Evolutionary conservation across 2,888 invertebrate species (phyloP).

Genomic region (Eurois occulta): DNA sequence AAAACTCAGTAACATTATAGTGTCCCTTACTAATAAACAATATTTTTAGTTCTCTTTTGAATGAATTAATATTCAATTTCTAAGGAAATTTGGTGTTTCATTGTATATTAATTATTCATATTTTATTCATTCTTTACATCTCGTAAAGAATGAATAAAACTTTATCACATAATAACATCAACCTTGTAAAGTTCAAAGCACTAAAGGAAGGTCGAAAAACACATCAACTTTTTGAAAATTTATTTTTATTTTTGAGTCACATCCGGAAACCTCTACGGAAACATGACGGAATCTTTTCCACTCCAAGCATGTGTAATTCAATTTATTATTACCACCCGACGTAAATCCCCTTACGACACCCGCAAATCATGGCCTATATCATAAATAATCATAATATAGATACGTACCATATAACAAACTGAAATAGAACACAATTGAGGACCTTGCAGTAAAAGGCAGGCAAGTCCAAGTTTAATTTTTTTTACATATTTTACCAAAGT

Average conservation of each 20-base stretch:
- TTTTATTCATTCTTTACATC: no score
- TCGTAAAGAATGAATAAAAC: not conserved
- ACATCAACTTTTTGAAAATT: not conserved
- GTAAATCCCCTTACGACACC: not conserved
- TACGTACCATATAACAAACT: not conserved
- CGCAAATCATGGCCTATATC: not conserved
- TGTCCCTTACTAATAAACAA: no score
- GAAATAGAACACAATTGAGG: not conserved
- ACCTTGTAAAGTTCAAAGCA: conserved; percentile 1
- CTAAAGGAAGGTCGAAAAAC: not conserved
- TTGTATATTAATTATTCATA: no score
- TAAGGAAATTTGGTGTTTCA: no score
- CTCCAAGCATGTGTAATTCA: not conserved
- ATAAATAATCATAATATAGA: not conserved
- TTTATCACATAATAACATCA: not conserved
- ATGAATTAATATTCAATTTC: no score
- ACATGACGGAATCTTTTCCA: not conserved
- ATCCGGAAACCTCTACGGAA: not conserved
- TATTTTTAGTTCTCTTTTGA: no score
- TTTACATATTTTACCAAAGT: no score
- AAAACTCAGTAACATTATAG: no score
- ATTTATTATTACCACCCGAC: not conserved
- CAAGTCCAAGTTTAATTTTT: no score
- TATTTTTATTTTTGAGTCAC: not conserved
- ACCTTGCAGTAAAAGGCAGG: no score